Base-by-base conservation (phyloP, 2,113 vertebrate species). In the Rousettus leschenaultii region DNA sequence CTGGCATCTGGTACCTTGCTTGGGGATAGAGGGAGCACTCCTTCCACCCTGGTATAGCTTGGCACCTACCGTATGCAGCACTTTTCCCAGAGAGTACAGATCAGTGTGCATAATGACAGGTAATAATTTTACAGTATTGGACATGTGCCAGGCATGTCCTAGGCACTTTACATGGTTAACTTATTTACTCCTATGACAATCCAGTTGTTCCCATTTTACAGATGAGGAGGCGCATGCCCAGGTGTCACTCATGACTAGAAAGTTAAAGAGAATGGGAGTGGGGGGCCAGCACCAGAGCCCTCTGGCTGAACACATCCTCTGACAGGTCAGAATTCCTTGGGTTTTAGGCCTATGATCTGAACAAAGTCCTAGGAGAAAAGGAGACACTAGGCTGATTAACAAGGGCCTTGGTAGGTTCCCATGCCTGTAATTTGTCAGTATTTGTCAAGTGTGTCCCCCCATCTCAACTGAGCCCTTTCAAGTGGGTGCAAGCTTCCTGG, bases 401-500 rank as follows among this genome's bases (percentile, higher is more conserved):
- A 10, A 90, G 70, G 57, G 57, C 15, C 83, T 5, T 38, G 70
- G 89, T 6, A 38, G 65, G 86, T 45, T 70, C 78, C 38, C 2
- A 4, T 0, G 28, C 90, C 86, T 95, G 14, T 96, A 51, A 95
- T 95, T 93, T 94, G 83, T 91, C 1, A 0, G 53, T 78, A 2
- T 85, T 51, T 59, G 38, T 84, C 63, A 95, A 68, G 35, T n/a
- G 0, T 12, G n/a, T 7, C n/a, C 75, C 55, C 28, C 55, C 5
- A 7, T 3, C 22, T 48, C 24, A 24, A 68, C 43, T 8, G 57
- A 93, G 65, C 75, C 95, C 95, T 97, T 97, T 96, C 74, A 93
- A 93, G 97, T 96, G 89, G 93, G 26, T 45, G 22, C 28, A 74
- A 80, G 86, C 51, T 61, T 73, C 53, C 79, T 0, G 0, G 40